Base-by-base conservation (phyloP, 2,797 vertebrate species). In the Mus caroli region DNA sequence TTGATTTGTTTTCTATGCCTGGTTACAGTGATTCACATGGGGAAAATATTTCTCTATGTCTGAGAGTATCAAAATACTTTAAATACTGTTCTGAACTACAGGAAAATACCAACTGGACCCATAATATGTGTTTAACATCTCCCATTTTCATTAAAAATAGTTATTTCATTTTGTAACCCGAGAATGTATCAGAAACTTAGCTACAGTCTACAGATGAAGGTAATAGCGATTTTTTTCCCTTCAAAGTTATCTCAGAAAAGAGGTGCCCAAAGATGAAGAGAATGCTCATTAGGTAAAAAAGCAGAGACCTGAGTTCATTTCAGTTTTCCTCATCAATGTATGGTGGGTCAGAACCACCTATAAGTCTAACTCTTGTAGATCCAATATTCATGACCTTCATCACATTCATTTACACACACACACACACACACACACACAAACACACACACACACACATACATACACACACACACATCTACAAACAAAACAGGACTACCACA, bases 21-120 rank as follows among this genome's bases (percentile, higher is more conserved):
- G 7, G 6, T 5, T 34, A 14, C 15, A 14, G 2, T 19, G 69
- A 11, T 37, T 10, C 12, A 3, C 0, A 0, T 3, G 1, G 62
- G 15, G 73, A 0, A 34, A 1, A 1, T 9, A 1, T 12, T 43
- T 40, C 20, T 26, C 12, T 7, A 15, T 20, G 12, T 3, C 20
- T 14, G 6, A 37, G 37, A 56, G 1, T 20, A 9, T 22, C 11
- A 11, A 9, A 0, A 6, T 52, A 3, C 10, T n/a, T 2, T 12
- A 28, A 3, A 1, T 0, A 19, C 1, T 1, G 3, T 46, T 79
- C 6, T 10, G 26, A 75, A 52, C 9, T 34, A 56, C 15, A 40
- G 8, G 31, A 22, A 3, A 31, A 2, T 34, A 4, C 1, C 73
- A 34, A 76, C 17, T 26, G 17, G 24, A 12, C 6, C 17, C 5